These are phyloP conservation scores for Kobus ellipsiprymnus DNA, from an alignment of 2,113 vertebrate species.

Conservation along the genomic window DNA sequence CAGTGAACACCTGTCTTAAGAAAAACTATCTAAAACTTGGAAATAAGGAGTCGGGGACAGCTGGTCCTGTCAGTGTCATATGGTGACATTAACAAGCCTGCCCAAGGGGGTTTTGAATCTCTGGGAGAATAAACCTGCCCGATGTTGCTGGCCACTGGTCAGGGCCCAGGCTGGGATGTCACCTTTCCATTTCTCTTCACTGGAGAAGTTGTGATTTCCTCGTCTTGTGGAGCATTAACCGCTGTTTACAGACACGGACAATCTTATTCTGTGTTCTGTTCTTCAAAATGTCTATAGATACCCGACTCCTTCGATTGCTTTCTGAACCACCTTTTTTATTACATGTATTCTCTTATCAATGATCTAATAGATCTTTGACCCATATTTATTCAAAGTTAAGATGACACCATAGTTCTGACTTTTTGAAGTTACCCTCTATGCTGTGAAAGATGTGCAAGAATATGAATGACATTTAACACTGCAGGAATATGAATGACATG, in stretches of 20 bases:
- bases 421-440: neutral
- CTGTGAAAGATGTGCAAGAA: neutral
- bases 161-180: neutral
- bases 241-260: neutral
- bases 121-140: neutral
- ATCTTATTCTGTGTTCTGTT: neutral
- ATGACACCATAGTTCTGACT: neutral
- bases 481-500: neutral
- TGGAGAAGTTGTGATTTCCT: neutral
- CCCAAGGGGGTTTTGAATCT: neutral
- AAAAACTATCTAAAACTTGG: neutral
- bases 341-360: neutral
- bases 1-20: neutral
- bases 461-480: neutral
- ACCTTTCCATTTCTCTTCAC: neutral
- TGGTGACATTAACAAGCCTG: neutral
- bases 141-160: neutral
- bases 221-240: neutral
- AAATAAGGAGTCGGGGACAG: neutral
- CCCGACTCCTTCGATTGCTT: neutral
- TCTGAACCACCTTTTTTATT: neutral
- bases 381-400: neutral
- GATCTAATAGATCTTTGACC: neutral
- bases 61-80: neutral
- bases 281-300: neutral